These are phyloP conservation scores for Lepetodrilus schrolli DNA, from an alignment of 2,888 invertebrate genomes.

Conservation along the genomic window DNA sequence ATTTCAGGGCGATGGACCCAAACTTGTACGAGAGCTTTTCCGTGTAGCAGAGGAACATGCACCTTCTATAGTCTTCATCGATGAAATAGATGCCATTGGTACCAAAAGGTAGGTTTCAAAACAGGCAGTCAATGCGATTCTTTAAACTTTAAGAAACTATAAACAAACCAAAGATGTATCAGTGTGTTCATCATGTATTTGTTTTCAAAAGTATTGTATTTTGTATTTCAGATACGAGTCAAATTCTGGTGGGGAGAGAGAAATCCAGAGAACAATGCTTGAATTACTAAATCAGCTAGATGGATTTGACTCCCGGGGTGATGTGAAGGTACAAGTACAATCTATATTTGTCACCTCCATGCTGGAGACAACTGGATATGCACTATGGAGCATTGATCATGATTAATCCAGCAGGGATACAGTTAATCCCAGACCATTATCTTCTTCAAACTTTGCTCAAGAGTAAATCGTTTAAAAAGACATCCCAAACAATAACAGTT, in stretches of 20 bases:
- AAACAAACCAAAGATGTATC: background rate
- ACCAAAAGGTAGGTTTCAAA: slow-evolving; percentile 83
- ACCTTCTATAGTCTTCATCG: slow-evolving; percentile 99
- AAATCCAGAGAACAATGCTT: slow-evolving; percentile 99
- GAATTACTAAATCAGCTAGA: slow-evolving; percentile 98
- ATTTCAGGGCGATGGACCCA: slow-evolving; percentile 95
- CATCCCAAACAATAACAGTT: too few species aligned
- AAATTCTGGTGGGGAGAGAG: slow-evolving; percentile 98
- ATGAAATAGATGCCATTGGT: slow-evolving; percentile 99
- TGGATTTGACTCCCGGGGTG: slow-evolving; percentile 96
- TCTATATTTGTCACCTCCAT: too few species aligned
- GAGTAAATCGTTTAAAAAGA: too few species aligned
- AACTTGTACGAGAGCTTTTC: slow-evolving; percentile 96
- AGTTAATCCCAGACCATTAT: too few species aligned
- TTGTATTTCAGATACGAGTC: slow-evolving; percentile 87
- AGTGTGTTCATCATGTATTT: background rate
- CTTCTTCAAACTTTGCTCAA: too few species aligned
- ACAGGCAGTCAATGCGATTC: too few species aligned
- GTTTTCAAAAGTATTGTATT: background rate
- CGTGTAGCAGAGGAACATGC: slow-evolving; percentile 99
- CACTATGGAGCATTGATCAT: too few species aligned
- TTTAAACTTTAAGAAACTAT: too few species aligned
- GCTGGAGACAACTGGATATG: too few species aligned
- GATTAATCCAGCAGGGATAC: too few species aligned
- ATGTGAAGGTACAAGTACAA: slow-evolving; percentile 95